Conservation (phyloP, 2,797 vertebrate species). For the Corythornis leucogaster region DNA sequence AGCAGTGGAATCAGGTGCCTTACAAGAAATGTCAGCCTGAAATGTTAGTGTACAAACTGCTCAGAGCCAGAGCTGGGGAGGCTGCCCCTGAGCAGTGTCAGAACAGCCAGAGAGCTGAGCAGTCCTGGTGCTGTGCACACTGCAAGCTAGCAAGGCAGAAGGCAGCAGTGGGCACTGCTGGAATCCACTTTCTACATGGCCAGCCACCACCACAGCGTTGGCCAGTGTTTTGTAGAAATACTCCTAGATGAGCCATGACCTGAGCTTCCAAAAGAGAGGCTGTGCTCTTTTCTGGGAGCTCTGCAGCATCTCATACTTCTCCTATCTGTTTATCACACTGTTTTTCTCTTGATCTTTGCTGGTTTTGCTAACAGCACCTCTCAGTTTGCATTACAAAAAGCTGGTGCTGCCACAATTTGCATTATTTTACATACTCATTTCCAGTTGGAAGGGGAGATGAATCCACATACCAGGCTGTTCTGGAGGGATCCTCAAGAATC, state of each 20-base stretch:
- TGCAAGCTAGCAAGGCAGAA: background rate
- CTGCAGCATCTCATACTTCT: background rate
- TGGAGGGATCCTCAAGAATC: background rate
- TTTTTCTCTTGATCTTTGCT: background rate
- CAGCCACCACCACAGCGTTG: background rate
- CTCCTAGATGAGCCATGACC: background rate
- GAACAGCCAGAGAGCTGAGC: background rate
- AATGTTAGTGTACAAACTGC: background rate
- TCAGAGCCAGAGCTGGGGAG: background rate
- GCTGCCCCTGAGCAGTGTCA: background rate
- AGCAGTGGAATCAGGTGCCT: background rate
- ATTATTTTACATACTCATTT: conserved; percentile 12
- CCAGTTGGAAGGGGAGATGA: background rate
- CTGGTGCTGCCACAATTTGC: background rate
- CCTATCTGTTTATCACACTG: background rate
- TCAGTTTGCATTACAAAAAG: conserved; percentile 1
- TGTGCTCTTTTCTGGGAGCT: background rate
- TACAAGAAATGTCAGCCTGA: background rate
- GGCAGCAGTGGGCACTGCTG: background rate
- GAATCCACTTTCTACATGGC: background rate
- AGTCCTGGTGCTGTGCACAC: background rate
- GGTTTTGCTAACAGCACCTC: background rate
- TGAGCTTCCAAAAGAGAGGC: background rate
- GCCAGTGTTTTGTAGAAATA: background rate
- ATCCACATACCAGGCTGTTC: background rate